These are phyloP conservation scores for Zaprionus obscuricornis DNA, from an alignment of 2,888 invertebrate species.

Conservation along the genomic window DNA sequence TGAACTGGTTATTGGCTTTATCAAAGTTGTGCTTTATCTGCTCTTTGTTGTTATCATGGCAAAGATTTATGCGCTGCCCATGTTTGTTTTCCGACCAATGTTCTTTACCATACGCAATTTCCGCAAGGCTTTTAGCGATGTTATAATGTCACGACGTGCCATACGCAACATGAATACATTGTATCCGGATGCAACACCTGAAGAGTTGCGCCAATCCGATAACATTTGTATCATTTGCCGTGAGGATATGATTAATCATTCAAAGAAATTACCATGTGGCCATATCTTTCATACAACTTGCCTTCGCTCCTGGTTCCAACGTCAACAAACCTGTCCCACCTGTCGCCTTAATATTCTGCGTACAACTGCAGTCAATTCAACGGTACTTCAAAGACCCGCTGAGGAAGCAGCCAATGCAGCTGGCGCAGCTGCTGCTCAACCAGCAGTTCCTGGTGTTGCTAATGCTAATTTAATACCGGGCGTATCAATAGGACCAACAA, in stretches of 20 bases:
- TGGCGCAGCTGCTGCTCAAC: slow-evolving; percentile 36
- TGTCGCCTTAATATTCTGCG: slow-evolving; percentile 94
- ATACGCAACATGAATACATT: slow-evolving; percentile 99
- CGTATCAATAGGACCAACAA: slow-evolving; percentile 19
- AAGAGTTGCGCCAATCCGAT: slow-evolving; percentile 95
- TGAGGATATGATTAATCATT: slow-evolving; percentile 88
- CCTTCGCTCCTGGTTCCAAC: slow-evolving; percentile 99
- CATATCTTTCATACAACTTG: slow-evolving; percentile 99
- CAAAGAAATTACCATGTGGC: slow-evolving; percentile 99
- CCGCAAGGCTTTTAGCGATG: slow-evolving; percentile 98
- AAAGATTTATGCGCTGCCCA: slow-evolving; percentile 96
- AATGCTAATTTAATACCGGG: slow-evolving; percentile 17
- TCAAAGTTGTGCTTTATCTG: slow-evolving; percentile 93
- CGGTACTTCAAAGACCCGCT: slow-evolving; percentile 63
- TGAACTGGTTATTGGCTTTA: slow-evolving; percentile 95
- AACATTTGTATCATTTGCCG: slow-evolving; percentile 99
- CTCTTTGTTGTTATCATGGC: slow-evolving; percentile 98
- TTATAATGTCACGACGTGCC: slow-evolving; percentile 97
- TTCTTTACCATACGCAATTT: slow-evolving; percentile 99
- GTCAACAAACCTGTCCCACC: slow-evolving; percentile 99
- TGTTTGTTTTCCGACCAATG: slow-evolving; percentile 99
- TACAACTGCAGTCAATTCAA: slow-evolving; percentile 81
- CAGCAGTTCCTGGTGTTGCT: slow-evolving; percentile 29
- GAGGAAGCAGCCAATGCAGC: slow-evolving; percentile 57
- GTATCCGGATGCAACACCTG: slow-evolving; percentile 97